Evolutionary conservation across 2,113 vertebrate genomes (phyloP).

Genomic region (Rhinolophus ferrumequinum): DNA sequence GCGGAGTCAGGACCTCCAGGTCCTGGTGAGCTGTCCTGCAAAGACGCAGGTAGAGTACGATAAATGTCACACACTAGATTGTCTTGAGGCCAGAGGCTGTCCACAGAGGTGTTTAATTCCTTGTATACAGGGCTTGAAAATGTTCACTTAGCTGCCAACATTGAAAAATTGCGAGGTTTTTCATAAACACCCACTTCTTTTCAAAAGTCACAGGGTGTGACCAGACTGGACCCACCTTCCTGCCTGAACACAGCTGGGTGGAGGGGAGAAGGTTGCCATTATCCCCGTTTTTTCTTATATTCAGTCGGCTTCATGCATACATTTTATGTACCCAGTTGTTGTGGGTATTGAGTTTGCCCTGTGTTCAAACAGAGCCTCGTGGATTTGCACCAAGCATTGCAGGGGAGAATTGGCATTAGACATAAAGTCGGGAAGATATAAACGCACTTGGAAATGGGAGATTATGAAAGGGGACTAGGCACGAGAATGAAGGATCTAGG

Average conservation of each 20-base stretch:
- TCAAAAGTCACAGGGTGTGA: not conserved
- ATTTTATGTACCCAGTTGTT: not conserved
- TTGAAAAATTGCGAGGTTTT: not conserved
- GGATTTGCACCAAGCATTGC: not conserved
- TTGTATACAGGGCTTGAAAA: not conserved
- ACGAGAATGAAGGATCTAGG: not conserved
- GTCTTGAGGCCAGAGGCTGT: not conserved
- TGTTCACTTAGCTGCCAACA: not conserved
- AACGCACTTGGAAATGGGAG: not conserved
- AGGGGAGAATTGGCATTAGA: not conserved
- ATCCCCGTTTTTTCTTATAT: not conserved
- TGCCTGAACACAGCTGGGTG: not conserved
- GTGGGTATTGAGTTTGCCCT: not conserved
- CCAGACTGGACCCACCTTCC: fast-evolving
- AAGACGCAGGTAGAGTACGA: not conserved
- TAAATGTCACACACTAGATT: not conserved
- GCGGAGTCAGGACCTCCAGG: not conserved
- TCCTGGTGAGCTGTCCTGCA: not conserved
- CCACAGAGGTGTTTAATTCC: not conserved
- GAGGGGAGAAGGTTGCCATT: not conserved
- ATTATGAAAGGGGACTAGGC: not conserved
- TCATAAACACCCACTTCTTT: not conserved
- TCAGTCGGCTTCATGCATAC: not conserved
- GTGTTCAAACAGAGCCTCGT: not conserved
- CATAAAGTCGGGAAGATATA: not conserved